Evolutionary conservation across 2,113 vertebrate species (phyloP), one percentile per base, ranked within the genome.

Genomic region (Trinectes maculatus): DNA sequence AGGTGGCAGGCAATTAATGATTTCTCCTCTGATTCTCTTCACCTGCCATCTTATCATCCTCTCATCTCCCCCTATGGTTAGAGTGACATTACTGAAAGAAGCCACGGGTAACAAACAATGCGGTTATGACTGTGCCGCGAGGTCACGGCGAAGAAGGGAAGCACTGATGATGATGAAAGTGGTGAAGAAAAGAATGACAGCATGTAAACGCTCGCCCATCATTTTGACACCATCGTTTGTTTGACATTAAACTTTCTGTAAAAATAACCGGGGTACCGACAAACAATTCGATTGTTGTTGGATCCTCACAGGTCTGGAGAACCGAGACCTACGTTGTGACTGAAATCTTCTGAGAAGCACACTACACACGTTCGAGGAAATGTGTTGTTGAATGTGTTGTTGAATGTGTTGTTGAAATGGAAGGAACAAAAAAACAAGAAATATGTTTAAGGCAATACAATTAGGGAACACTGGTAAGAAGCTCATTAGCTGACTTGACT

Each of bases 401-500:
- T n/a, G n/a, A 59, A 49, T 12, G 37, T 21, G 33, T 22, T 28
- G 24, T 1, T 13, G 61, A 53, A 59, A 40, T 24, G 8, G 57
- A 59, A 60, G 43, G 71, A 66, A 74, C 36, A 39, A 24, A 80
- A 48, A 74, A 47, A 75, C 59, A 71, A 37, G 10, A 40, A 57
- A 82, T 52, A 33, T 33, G 44, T 55, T 66, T 37, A 42, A 74
- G 68, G 73, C 68, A 64, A 77, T 13, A 46, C 56, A 79, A 82
- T 85, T 76, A 81, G 53, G 22, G 31, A 76, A 71, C 46, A 52
- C 60, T 85, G 79, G 70, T 72, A 65, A 61, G 44, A 26, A 69
- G 57, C 74, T 85, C 83, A 84, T 89, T 89, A 89, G 72, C 66
- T 1, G 36, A 54, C 51, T 71, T 61, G 60, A 80, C 85, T 87